Evolutionary conservation across 1,140 invertebrate species (phyloP), one percentile per base, ranked within the genome.

Genomic region (Nylanderia fulva): DNA sequence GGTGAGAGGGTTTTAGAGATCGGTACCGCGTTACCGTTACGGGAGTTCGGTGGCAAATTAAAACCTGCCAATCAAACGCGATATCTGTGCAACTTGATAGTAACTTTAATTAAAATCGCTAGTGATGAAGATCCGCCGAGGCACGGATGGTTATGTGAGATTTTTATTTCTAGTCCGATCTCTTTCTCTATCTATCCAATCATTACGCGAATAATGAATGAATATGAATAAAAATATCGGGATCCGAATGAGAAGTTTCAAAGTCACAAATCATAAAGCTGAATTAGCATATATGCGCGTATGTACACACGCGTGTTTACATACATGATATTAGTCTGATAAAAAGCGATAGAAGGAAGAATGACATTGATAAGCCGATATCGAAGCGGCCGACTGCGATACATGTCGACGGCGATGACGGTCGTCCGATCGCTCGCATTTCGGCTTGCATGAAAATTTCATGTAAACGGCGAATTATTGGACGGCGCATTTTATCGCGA

Each of bases 11-110:
- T 88, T 79, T 88, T 88, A 85, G 87, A 90, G 84, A 63, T 76
- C 82, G 77, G 84, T 72, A 58, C 24, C 75, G 64, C 85, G 88
- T 80, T 84, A 84, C 74, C 68, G 45, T 48, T 48, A 48, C 45
- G 27, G 79, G 75, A 66, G 82, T 83, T 69, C 79, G 79, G 72
- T 75, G 84, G 75, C 86, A 91, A 90, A 91, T 91, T 91, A 90
- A 90, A 91, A 91, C 85, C 90, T 91, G 90, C 89, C 90, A 91
- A 91, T 91, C 90, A 91, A 91, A 88, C 79, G 86, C 82, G 86
- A 86, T 86, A 90, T 85, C 87, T 86, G 82, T 75, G 87, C 85
- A 86, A 86, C 88, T 90, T 86, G 85, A 89, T 89, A 86, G 88
- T 88, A 85, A 90, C 85, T 90, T 91, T 91, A 90, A 91, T 91